phyloP scores from a whole-genome alignment of 2,113 vertebrate genomes.

The Anas platyrhynchos region DNA sequence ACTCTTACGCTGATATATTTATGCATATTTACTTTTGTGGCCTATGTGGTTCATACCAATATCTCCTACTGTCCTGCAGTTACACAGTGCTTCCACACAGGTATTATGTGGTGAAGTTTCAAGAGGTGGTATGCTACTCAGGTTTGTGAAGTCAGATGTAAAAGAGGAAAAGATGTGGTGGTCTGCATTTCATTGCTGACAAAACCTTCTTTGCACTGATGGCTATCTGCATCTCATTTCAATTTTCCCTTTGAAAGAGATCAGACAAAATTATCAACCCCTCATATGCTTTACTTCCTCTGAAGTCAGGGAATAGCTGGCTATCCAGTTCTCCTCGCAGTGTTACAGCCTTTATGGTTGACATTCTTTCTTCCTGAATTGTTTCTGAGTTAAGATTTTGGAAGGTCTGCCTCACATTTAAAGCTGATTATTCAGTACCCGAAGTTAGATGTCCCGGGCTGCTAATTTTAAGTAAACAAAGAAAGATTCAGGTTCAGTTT shows the following conservation, averaged over 20 bases:
- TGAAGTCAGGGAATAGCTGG: not conserved
- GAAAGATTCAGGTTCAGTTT: not conserved
- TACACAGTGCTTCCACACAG: accelerated
- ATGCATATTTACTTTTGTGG: not conserved
- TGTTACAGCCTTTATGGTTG: not conserved
- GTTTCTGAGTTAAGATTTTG: not conserved
- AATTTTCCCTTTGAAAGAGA: slow-evolving; percentile 47
- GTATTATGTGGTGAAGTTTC: not conserved
- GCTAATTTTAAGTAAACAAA: not conserved
- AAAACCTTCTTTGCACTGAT: not conserved
- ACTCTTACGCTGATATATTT: not conserved
- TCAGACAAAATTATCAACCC: slow-evolving; percentile 32
- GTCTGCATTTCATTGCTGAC: not conserved
- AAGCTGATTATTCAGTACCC: not conserved
- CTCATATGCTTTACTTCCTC: slow-evolving; percentile 26
- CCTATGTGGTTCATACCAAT: not conserved
- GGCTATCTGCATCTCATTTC: slow-evolving; percentile 31
- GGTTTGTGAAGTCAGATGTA: not conserved
- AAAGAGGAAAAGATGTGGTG: not conserved
- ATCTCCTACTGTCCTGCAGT: not conserved
- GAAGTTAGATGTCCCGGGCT: too few relatives aligned
- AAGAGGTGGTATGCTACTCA: not conserved
- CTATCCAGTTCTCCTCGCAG: not conserved
- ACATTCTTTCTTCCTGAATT: not conserved
- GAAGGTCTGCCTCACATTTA: not conserved